These are phyloP conservation scores for Melipona bicolor DNA, from an alignment of 2,888 invertebrate genomes.

Conservation along the genomic window DNA sequence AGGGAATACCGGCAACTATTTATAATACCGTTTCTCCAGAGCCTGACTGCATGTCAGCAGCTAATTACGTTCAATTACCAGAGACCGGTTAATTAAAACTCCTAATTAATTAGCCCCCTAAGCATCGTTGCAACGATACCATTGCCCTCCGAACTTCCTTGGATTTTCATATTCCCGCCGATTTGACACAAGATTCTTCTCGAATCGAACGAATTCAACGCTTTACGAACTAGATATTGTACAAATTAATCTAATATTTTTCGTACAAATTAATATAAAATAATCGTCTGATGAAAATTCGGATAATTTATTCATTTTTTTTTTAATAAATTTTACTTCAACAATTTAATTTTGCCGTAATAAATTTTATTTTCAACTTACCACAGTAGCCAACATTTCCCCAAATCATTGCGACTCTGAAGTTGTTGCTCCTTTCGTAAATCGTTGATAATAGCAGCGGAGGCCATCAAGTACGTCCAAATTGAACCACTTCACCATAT, in stretches of 20 bases:
- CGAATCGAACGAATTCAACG: neutral
- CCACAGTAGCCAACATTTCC: too few species aligned
- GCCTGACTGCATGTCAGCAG: conserved; percentile 25
- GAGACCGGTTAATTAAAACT: conserved; percentile 53
- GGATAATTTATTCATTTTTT: too few species aligned
- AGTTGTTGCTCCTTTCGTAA: too few species aligned
- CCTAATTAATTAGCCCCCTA: conserved; percentile 49
- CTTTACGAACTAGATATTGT: neutral
- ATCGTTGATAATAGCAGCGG: too few species aligned
- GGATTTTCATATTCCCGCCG: conserved; percentile 18
- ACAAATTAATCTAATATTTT: too few species aligned
- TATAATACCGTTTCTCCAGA: conserved; percentile 29
- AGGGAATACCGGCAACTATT: conserved; percentile 19
- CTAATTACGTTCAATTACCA: conserved; percentile 54
- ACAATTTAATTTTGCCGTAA: too few species aligned
- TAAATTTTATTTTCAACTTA: too few species aligned
- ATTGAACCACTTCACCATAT: too few species aligned
- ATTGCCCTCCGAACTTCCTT: conserved; percentile 25
- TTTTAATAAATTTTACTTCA: too few species aligned
- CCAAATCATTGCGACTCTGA: too few species aligned
- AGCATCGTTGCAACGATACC: conserved; percentile 17
- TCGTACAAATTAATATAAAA: neutral
- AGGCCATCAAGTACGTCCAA: too few species aligned
- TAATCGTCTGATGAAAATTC: neutral
- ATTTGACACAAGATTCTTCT: conserved; percentile 26